Conservation (phyloP, 1,140 invertebrate species). For the Drosophila truncata region DNA sequence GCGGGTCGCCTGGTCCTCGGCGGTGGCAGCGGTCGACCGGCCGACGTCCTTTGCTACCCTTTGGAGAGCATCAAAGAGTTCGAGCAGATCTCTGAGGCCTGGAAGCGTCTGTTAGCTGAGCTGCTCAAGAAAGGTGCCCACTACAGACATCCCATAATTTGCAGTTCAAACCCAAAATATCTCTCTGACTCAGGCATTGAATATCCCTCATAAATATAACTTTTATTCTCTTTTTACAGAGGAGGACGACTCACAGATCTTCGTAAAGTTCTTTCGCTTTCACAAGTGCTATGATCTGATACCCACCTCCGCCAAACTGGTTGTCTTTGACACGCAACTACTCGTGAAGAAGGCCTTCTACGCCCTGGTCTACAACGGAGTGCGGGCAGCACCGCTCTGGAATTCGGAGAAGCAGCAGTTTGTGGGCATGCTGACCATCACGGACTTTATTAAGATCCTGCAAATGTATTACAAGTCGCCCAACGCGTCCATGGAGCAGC, state of each 20-base stretch:
- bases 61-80: conserved; percentile 94
- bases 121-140: conserved; percentile 89
- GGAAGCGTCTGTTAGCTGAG: conserved; percentile 90
- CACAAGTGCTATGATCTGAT: conserved; percentile 99
- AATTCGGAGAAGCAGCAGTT: conserved; percentile 96
- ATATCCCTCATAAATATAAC: background rate
- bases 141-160: background rate
- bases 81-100: conserved; percentile 90
- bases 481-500: conserved; percentile 95
- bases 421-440: conserved; percentile 99
- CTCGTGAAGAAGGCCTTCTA: conserved; percentile 99
- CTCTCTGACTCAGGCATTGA: background rate
- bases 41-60: conserved; percentile 87
- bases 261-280: conserved; percentile 99
- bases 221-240: conserved; percentile 89
- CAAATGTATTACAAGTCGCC: conserved; percentile 99
- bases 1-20: conserved; percentile 87
- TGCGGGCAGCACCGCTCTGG: conserved; percentile 99
- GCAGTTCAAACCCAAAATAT: background rate
- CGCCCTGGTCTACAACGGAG: conserved; percentile 99
- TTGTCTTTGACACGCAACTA: conserved; percentile 99
- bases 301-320: conserved; percentile 99
- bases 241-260: conserved; percentile 98
- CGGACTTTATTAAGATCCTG: conserved; percentile 99
- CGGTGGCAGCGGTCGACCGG: conserved; percentile 60